Percentiles rank a stretch among this genome's conserved stretches.
phyloP scores from a whole-genome alignment of 2,113 vertebrate species.

The Clarias macrocephalus region DNA sequence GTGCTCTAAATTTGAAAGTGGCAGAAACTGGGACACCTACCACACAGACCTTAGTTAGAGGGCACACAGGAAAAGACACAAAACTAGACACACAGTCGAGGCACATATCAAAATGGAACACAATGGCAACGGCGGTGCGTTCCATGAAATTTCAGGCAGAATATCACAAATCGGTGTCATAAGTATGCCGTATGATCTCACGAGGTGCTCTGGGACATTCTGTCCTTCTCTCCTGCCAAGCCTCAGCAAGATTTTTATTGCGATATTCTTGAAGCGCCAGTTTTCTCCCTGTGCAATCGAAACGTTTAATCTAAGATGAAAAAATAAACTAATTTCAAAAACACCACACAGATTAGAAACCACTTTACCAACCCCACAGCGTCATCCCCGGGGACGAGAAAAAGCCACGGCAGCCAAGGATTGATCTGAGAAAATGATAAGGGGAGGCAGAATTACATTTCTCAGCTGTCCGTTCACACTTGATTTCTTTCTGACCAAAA shows the following conservation, averaged over 20 bases:
- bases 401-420: constrained; percentile 27
- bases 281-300: constrained; percentile 11
- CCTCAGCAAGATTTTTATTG: neutral
- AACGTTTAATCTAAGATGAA: constrained; percentile 50
- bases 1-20: constrained; percentile 43
- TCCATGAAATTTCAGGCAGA: neutral
- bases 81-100: constrained; percentile 20
- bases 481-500: constrained; percentile 18
- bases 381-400: constrained; percentile 23
- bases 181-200: neutral
- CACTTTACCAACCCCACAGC: constrained; percentile 35
- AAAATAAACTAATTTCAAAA: constrained; percentile 42
- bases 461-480: constrained; percentile 40
- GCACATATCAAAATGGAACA: constrained; percentile 22
- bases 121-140: neutral
- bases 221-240: neutral
- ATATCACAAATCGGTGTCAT: neutral
- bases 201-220: neutral
- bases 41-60: constrained; percentile 39
- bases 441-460: constrained; percentile 41
- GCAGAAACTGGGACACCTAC: constrained; percentile 52
- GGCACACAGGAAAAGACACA: constrained; percentile 28
- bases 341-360: constrained; percentile 35
- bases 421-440: constrained; percentile 40
- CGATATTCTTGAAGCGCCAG: neutral